These are phyloP conservation scores for Lordiphosa clarofinis DNA, from an alignment of 1,140 invertebrate species.

Conservation along the genomic window DNA sequence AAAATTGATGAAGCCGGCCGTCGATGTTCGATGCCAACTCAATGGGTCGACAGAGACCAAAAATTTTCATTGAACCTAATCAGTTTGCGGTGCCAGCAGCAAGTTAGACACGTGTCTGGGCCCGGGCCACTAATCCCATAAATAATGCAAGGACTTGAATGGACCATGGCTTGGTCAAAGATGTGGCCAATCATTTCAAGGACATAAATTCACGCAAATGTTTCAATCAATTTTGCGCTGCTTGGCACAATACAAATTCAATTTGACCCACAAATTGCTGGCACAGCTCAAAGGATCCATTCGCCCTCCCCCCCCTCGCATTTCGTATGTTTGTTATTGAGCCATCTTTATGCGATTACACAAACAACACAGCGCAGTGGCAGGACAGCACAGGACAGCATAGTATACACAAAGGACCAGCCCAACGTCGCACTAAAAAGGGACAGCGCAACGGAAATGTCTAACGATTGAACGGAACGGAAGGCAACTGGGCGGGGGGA, in stretches of 20 bases:
- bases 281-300: slow-evolving; percentile 44
- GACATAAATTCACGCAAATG: slow-evolving; percentile 77
- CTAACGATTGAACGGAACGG: slow-evolving; percentile 71
- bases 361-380: slow-evolving; percentile 45
- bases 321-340: slow-evolving; percentile 55
- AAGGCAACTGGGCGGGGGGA: slow-evolving; percentile 26
- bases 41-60: slow-evolving; percentile 12
- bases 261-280: slow-evolving; percentile 76
- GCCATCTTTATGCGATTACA: slow-evolving; percentile 74
- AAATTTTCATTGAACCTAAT: slow-evolving; percentile 71
- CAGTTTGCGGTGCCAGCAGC: slow-evolving; percentile 45
- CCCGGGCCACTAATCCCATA: slow-evolving; percentile 67
- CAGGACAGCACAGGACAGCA: slow-evolving; percentile 20
- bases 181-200: slow-evolving; percentile 73
- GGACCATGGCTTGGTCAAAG: slow-evolving; percentile 36
- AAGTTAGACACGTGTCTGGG: slow-evolving; percentile 52
- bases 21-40: no score
- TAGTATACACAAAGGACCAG: slow-evolving; percentile 59
- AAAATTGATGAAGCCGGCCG: slow-evolving; percentile 53
- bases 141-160: slow-evolving; percentile 54
- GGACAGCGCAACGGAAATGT: slow-evolving; percentile 72
- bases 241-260: slow-evolving; percentile 73
- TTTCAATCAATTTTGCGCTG: slow-evolving; percentile 73
- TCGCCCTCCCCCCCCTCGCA: slow-evolving; percentile 17
- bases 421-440: slow-evolving; percentile 59